Conservation (phyloP, 2,888 invertebrate species). For the Synergus itoensis region DNA sequence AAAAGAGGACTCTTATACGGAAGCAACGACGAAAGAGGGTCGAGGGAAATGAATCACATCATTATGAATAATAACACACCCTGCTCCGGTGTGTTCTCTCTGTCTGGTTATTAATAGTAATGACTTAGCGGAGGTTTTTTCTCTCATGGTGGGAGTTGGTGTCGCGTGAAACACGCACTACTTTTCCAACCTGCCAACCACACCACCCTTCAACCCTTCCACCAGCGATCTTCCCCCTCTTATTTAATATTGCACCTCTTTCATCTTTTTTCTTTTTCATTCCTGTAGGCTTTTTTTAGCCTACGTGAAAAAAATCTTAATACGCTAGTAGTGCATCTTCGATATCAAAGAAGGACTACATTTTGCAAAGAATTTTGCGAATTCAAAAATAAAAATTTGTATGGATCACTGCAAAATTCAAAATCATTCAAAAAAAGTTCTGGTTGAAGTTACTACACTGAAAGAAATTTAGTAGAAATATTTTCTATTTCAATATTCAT, state of each 20-base stretch:
- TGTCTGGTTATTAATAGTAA: slow-evolving; percentile 71
- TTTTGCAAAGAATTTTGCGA: slow-evolving; percentile 38
- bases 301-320: slow-evolving; percentile 37
- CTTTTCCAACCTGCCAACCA: slow-evolving; percentile 53
- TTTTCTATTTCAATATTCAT: too few relatives aligned
- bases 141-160: slow-evolving; percentile 58
- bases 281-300: slow-evolving; percentile 38
- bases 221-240: slow-evolving; percentile 34
- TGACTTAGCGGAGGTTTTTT: slow-evolving; percentile 68
- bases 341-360: slow-evolving; percentile 9
- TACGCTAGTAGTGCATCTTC: slow-evolving; percentile 31
- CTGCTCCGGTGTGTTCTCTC: slow-evolving; percentile 62
- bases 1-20: slow-evolving; percentile 45
- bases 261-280: slow-evolving; percentile 31
- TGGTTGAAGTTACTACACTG: too few relatives aligned
- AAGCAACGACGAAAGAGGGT: slow-evolving; percentile 56
- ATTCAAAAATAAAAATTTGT: slow-evolving; percentile 22
- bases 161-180: slow-evolving; percentile 73
- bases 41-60: slow-evolving; percentile 70
- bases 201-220: slow-evolving; percentile 46
- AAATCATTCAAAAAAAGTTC: too few relatives aligned
- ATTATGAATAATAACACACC: slow-evolving; percentile 72
- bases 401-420: too few relatives aligned
- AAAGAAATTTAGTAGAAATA: too few relatives aligned
- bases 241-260: slow-evolving; percentile 24